Conservation (phyloP, 1,140 invertebrate species). For the Lucilia cuprina region DNA sequence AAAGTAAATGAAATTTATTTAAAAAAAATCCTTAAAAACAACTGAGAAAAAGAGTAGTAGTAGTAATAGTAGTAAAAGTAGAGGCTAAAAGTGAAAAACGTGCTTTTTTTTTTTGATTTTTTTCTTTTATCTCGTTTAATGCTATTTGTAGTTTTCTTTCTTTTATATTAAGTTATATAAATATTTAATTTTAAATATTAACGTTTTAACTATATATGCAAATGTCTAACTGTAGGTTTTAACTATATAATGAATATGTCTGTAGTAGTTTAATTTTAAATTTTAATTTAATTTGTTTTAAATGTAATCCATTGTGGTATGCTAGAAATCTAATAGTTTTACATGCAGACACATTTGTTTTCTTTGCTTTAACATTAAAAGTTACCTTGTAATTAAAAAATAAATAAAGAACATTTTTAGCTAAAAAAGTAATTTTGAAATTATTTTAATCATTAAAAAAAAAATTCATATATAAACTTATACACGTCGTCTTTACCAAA, state of each 20-base stretch:
- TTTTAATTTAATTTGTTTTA: constrained; percentile 7
- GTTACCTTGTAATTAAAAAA: constrained; percentile 20
- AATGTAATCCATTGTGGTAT: constrained; percentile 25
- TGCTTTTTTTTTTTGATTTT: constrained; percentile 33
- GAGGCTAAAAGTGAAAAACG: constrained; percentile 14
- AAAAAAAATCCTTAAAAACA: constrained; percentile 22
- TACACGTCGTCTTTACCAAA: constrained; percentile 16
- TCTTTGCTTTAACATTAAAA: constrained; percentile 28
- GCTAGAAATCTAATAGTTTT: constrained; percentile 31
- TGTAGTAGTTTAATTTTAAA: constrained; percentile 26
- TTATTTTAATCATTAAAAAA: constrained; percentile 25
- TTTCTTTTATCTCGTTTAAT: constrained; percentile 25
- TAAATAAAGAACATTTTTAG: constrained; percentile 25
- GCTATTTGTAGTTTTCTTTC: constrained; percentile 27
- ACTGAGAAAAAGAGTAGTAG: constrained; percentile 1
- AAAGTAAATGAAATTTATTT: constrained; percentile 10
- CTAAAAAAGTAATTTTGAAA: constrained; percentile 23
- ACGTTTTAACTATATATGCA: constrained; percentile 33
- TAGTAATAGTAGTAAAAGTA: constrained; percentile 21
- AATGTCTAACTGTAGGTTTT: constrained; percentile 33
- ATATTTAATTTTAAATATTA: constrained; percentile 34
- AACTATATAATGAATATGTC: constrained; percentile 35
- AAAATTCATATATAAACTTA: constrained; percentile 34
- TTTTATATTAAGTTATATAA: constrained; percentile 23
- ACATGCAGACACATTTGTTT: constrained; percentile 34